Evolutionary conservation across 1,140 invertebrate species (phyloP).

Genomic region (Nasonia giraulti): DNA sequence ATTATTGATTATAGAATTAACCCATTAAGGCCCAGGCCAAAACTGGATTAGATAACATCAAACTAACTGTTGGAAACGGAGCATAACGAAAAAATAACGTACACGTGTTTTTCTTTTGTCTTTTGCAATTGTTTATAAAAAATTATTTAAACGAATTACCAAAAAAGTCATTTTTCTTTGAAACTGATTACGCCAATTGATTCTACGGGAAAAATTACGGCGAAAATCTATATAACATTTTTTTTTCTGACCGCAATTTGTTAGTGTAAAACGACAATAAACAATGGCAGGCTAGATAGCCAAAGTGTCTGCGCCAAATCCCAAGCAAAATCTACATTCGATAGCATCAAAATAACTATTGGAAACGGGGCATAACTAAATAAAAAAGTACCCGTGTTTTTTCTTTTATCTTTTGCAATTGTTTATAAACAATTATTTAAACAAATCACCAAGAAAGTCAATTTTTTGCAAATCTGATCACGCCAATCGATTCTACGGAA

Average conservation of each 20-base stretch:
- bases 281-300: too few species aligned
- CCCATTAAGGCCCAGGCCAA: too few species aligned
- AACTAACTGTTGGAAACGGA: too few species aligned
- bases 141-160: not conserved
- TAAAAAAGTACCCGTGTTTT: not conserved
- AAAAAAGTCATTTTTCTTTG: not conserved
- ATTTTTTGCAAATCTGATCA: not conserved
- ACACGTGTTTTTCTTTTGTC: not conserved
- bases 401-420: conserved; percentile 10
- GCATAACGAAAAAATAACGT: not conserved
- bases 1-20: too few species aligned
- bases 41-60: too few species aligned
- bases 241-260: not conserved
- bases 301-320: too few species aligned
- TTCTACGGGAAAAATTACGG: not conserved
- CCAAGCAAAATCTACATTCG: too few species aligned
- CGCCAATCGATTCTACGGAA: not conserved
- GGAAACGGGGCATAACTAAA: not conserved
- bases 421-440: not conserved
- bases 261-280: not conserved
- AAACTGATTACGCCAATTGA: not conserved
- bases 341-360: too few species aligned
- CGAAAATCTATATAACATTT: not conserved
- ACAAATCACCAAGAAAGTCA: not conserved
- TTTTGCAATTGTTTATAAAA: conserved; percentile 11